Base-by-base conservation (phyloP, 2,888 invertebrate genomes). In the Tubulanus polymorphus region DNA sequence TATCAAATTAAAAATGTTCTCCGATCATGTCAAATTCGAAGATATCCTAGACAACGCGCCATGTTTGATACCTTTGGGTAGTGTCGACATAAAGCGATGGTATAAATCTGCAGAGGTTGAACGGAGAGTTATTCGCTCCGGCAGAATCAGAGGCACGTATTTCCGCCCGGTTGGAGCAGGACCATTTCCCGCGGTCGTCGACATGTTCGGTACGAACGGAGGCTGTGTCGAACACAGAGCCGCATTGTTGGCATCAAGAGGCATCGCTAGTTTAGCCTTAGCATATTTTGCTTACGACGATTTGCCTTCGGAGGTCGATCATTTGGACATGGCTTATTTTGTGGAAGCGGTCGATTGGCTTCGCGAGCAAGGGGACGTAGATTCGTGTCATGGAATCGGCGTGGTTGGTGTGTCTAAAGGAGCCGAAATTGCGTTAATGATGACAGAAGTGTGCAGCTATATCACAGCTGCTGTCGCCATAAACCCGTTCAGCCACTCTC, bases 191-290 rank as follows among this genome's bases (percentile, higher is more conserved):
- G 73, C 67, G 3, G 65, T 75, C 0, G 65, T 75, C 48, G 75
- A 75, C 54, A 50, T 75, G 62, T 75, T 70, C 60, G 75, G 75
- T 1, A 59, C 65, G n/a, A 66, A 63, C 2, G 74, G 73, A 1
- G 75, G 74, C 1, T 27, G 70, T 6, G 58, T 67, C 18, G 70
- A 73, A 51, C 63, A 56, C 52, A 59, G 74, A 8, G 66, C 71
- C 12, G 66, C 73, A 3, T 63, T 75, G 12, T 59, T 75, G 1
- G 73, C 74, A 10, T 69, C 71, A 3, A 53, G 64, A 5, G 74
- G 74, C 2, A 68, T 72, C 52, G 64, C 62, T 5, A 48, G 66
- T 8, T 58, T 72, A 8, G 62, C 70, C 27, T 59, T 75, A 20
- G 64, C 72, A 5, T 72, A 65, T 56, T 72, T 71, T 53, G 26